phyloP scores from a whole-genome alignment of 2,797 vertebrate species.

The Oryzias dopingdopingensis region DNA sequence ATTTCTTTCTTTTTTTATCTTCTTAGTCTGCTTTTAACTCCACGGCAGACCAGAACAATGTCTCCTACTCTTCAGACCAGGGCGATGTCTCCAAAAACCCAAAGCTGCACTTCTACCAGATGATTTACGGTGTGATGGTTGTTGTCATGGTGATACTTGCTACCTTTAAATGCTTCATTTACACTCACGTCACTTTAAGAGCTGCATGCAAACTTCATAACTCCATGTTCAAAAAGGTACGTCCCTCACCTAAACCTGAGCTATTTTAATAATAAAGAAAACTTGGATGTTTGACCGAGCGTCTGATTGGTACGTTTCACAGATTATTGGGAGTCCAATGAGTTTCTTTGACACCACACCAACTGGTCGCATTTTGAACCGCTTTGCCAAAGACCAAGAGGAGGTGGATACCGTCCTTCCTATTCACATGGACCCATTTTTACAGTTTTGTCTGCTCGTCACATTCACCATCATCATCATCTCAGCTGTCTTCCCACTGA shows the following conservation, averaged over 20 bases:
- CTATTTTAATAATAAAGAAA: too few relatives aligned
- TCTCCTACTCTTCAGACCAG: neutral
- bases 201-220: conserved; percentile 75
- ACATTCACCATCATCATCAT: conserved; percentile 67
- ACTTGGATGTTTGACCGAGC: too few relatives aligned
- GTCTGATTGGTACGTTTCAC: neutral
- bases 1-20: neutral
- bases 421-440: conserved; percentile 76
- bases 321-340: conserved; percentile 81
- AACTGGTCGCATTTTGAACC: conserved; percentile 83
- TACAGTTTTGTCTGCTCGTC: conserved; percentile 74
- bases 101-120: conserved; percentile 66
- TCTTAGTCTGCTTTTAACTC: neutral
- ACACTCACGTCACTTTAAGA: conserved; percentile 71
- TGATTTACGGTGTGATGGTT: conserved; percentile 64
- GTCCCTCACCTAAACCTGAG: too few relatives aligned
- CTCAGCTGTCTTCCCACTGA: conserved; percentile 70
- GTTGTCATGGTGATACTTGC: conserved; percentile 56
- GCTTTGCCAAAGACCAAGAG: conserved; percentile 85
- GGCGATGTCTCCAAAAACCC: conserved; percentile 65
- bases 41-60: neutral
- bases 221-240: conserved; percentile 78
- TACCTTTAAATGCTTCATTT: conserved; percentile 68
- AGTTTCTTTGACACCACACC: conserved; percentile 86
- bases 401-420: conserved; percentile 80